These are phyloP conservation scores for Carapus acus DNA, from an alignment of 2,797 vertebrate genomes.

Conservation along the genomic window DNA sequence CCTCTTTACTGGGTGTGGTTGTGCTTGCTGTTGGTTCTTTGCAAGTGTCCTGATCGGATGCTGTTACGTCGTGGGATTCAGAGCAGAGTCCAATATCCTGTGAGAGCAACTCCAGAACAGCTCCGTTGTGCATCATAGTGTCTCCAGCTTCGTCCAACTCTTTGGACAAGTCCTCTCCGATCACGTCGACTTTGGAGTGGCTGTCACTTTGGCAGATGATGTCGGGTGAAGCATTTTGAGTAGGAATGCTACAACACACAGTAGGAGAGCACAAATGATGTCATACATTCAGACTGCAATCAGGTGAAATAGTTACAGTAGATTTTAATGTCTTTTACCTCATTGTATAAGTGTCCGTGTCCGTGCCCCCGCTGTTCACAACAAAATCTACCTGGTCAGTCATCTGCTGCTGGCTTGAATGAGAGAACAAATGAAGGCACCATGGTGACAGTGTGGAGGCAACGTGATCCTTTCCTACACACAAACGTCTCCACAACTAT, in stretches of 20 bases:
- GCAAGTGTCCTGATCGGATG: conserved; percentile 8
- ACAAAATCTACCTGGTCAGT: conserved; percentile 35
- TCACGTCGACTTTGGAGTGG: conserved; percentile 16
- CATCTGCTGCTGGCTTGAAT: conserved; percentile 52
- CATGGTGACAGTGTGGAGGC: conserved; percentile 4
- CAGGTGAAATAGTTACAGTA: not conserved
- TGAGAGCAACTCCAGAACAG: not conserved
- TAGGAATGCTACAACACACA: conserved; percentile 17
- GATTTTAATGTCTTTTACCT: conserved; percentile 46
- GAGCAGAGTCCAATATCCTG: not conserved
- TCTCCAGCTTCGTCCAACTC: not conserved
- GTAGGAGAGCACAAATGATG: not conserved
- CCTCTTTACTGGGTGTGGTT: not conserved
- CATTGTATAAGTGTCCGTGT: conserved; percentile 32
- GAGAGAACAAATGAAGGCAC: conserved; percentile 13
- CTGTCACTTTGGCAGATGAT: conserved; percentile 22
- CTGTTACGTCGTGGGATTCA: not conserved
- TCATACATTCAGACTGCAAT: conserved; percentile 3
- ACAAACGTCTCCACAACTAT: conserved; percentile 10
- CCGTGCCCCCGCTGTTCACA: conserved; percentile 21
- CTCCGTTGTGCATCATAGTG: conserved; percentile 1
- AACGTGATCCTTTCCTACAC: conserved; percentile 2
- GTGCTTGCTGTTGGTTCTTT: not conserved
- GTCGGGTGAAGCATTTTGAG: conserved; percentile 15
- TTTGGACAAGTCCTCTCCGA: conserved; percentile 11